Conservation (phyloP, 2,797 vertebrate genomes). For the Sandelia bainsii region DNA sequence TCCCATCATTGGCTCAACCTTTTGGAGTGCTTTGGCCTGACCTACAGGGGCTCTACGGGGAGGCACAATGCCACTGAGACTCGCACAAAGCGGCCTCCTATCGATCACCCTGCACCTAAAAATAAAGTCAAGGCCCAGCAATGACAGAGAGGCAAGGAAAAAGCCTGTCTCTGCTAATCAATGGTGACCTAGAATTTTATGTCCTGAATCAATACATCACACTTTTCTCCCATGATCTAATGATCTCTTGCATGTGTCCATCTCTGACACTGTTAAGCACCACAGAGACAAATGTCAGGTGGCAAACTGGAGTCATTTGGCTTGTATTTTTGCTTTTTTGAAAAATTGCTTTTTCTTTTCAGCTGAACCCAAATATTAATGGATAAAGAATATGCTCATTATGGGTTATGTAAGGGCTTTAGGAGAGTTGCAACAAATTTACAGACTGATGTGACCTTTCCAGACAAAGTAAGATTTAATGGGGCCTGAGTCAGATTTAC, state of each 20-base stretch:
- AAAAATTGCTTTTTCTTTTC: neutral
- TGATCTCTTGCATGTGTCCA: conserved; percentile 58
- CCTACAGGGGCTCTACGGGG: conserved; percentile 67
- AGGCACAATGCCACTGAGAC: conserved; percentile 60
- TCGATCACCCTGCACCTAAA: conserved; percentile 73
- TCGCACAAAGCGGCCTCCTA: conserved; percentile 60
- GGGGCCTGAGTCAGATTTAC: conserved; percentile 28
- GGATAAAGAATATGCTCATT: neutral
- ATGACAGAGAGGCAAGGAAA: conserved; percentile 55
- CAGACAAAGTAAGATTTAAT: conserved; percentile 35
- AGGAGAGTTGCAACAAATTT: conserved; percentile 27
- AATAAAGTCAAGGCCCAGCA: conserved; percentile 59
- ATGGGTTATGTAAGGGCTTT: conserved; percentile 1
- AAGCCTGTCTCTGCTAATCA: conserved; percentile 69
- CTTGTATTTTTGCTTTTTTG: conserved; percentile 8
- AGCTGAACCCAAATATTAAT: neutral
- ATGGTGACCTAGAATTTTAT: conserved; percentile 75
- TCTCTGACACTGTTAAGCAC: conserved; percentile 45
- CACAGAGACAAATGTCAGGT: conserved; percentile 50
- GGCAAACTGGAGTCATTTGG: conserved; percentile 27
- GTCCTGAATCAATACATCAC: conserved; percentile 65
- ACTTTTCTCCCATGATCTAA: conserved; percentile 66
- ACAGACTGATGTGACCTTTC: conserved; percentile 60
- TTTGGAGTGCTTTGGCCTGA: conserved; percentile 71
- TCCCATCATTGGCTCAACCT: conserved; percentile 78